A percentile compares a stretch with the other conserved stretches of the same genome.
Conservation (phyloP, 2,113 vertebrate genomes). For the Halcyon senegalensis region DNA sequence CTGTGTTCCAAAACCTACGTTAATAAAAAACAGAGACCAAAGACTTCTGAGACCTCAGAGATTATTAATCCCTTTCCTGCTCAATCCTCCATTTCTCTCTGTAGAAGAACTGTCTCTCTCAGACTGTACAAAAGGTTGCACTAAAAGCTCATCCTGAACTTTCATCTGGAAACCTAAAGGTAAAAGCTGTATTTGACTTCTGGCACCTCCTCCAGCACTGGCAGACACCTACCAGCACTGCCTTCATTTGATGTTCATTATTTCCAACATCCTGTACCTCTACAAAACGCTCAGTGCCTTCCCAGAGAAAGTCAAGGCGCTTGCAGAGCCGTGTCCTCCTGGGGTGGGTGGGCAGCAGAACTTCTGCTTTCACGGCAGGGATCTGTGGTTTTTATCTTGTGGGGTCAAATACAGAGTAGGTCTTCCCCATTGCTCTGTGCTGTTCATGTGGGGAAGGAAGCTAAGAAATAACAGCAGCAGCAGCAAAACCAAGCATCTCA, state of each 20-base stretch:
- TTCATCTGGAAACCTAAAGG: background rate
- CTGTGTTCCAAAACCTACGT: background rate
- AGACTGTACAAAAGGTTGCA: background rate
- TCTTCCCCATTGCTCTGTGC: background rate
- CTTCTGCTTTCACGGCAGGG: background rate
- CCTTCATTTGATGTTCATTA: background rate
- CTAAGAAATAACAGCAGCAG: background rate
- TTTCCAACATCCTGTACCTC: background rate
- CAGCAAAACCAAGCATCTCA: background rate
- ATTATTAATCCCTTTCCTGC: background rate
- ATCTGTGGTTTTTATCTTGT: background rate
- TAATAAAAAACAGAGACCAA: background rate
- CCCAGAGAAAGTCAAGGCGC: background rate
- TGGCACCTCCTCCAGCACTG: background rate
- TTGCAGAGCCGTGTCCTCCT: background rate
- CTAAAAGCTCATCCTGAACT: background rate
- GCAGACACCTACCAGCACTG: background rate
- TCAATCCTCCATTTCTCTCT: background rate
- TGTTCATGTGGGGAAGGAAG: background rate
- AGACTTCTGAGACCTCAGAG: background rate
- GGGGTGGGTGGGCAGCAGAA: background rate
- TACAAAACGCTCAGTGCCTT: background rate
- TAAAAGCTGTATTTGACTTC: background rate
- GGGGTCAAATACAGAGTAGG: background rate
- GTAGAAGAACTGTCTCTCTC: background rate